Conservation (phyloP, 2,113 vertebrate genomes). For the Nerophis lumbriciformis region DNA sequence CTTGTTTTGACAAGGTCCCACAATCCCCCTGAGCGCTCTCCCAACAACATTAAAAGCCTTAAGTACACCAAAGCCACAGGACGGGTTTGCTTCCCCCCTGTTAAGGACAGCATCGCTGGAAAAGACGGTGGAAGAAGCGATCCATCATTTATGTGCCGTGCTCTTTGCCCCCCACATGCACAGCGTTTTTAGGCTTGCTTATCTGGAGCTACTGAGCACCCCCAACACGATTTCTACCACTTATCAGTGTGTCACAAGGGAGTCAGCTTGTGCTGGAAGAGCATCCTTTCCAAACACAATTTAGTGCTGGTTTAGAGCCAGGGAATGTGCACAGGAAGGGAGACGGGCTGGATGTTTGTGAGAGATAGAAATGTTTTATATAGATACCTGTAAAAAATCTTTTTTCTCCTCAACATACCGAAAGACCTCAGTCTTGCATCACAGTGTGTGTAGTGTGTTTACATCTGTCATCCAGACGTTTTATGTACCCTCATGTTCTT, state of each 20-base stretch:
- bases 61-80: constrained; percentile 16
- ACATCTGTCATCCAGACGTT: constrained; percentile 13
- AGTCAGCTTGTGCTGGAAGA: constrained; percentile 18
- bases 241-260: constrained; percentile 15
- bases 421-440: constrained; percentile 48
- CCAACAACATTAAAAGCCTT: constrained; percentile 36
- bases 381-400: constrained; percentile 16
- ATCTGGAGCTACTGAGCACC: constrained; percentile 36
- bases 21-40: constrained; percentile 16
- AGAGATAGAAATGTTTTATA: constrained; percentile 11
- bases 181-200: constrained; percentile 40
- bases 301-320: constrained; percentile 34
- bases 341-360: not conserved
- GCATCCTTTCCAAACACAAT: constrained; percentile 32
- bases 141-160: constrained; percentile 46
- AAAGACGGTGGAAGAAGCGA: constrained; percentile 4
- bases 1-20: constrained; percentile 32
- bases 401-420: constrained; percentile 6
- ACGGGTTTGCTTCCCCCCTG: constrained; percentile 35
- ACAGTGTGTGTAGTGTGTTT: constrained; percentile 22
- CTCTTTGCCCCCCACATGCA: constrained; percentile 47
- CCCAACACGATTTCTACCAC: constrained; percentile 16
- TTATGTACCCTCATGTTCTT: constrained; percentile 11
- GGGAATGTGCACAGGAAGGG: not conserved
- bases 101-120: constrained; percentile 4